Evolutionary conservation across 2,797 vertebrate species (phyloP).

Genomic region (Rhincodon typus): DNA sequence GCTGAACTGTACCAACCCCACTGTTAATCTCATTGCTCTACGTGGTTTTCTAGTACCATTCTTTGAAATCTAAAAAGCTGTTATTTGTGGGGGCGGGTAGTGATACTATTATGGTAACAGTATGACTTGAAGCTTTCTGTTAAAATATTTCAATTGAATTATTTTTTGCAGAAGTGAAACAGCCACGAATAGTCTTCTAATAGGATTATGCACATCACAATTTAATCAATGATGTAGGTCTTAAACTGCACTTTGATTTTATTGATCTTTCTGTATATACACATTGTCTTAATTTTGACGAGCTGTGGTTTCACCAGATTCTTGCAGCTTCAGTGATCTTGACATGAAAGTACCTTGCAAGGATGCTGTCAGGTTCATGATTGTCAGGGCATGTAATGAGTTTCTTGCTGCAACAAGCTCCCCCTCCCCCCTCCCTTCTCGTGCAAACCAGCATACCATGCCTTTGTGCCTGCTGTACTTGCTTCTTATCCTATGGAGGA

Average conservation of each 20-base stretch:
- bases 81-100: background rate
- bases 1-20: slow-evolving; percentile 2
- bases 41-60: background rate
- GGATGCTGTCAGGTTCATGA: slow-evolving; percentile 41
- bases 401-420: slow-evolving; percentile 52
- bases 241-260: background rate
- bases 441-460: slow-evolving; percentile 41
- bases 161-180: background rate
- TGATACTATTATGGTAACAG: slow-evolving; percentile 1
- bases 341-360: slow-evolving; percentile 48
- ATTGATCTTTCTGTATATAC: too few relatives aligned
- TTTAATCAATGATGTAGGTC: background rate
- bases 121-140: background rate
- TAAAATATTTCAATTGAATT: background rate
- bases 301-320: slow-evolving; percentile 45
- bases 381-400: slow-evolving; percentile 50
- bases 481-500: slow-evolving; percentile 46
- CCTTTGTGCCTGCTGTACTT: slow-evolving; percentile 45
- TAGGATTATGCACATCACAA: too few relatives aligned
- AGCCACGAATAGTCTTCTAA: too few relatives aligned
- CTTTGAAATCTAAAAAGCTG: background rate
- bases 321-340: slow-evolving; percentile 43
- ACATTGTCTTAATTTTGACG: slow-evolving; percentile 25
- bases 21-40: slow-evolving; percentile 24
- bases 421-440: slow-evolving; percentile 45